Evolutionary conservation across 2,797 vertebrate genomes (phyloP).

Genomic region (Spinibarbus caldwelli): DNA sequence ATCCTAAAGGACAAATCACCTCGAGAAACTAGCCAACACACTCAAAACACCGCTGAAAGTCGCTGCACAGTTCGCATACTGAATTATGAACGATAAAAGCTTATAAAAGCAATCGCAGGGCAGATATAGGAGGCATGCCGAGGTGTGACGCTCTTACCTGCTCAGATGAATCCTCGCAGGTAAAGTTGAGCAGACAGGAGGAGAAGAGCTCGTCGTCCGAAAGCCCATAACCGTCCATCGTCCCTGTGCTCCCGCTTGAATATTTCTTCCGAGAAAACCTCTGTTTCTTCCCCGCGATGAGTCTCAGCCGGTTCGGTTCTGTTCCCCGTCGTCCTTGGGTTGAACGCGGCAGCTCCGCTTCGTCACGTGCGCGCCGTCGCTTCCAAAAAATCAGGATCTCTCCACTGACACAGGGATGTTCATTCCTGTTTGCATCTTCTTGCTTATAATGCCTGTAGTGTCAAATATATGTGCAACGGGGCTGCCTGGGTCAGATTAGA

Average conservation of each 20-base stretch:
- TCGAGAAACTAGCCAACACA: not conserved
- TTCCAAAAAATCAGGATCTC: conserved; percentile 65
- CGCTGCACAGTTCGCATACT: not conserved
- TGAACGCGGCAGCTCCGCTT: conserved; percentile 56
- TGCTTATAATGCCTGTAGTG: not conserved
- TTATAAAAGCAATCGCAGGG: not conserved
- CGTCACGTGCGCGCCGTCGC: conserved; percentile 64
- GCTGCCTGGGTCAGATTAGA: not conserved
- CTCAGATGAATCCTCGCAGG: conserved; percentile 90
- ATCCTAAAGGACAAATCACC: not conserved
- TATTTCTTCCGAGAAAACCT: conserved; percentile 24
- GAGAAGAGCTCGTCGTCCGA: conserved; percentile 89
- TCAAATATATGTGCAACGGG: not conserved
- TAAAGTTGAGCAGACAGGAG: conserved; percentile 89
- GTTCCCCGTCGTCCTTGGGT: conserved; percentile 66
- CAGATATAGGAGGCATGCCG: not conserved
- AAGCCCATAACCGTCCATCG: conserved; percentile 90
- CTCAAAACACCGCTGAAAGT: not conserved
- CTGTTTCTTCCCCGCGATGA: conserved; percentile 60
- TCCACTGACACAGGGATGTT: conserved; percentile 50
- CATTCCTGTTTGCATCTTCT: not conserved
- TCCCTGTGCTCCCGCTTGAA: conserved; percentile 67
- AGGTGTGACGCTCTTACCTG: conserved; percentile 82
- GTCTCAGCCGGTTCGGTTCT: conserved; percentile 61
- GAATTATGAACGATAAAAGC: not conserved